phyloP scores from a whole-genome alignment of 1,140 invertebrate genomes.

The Pseudomyrmex cubaensis region DNA sequence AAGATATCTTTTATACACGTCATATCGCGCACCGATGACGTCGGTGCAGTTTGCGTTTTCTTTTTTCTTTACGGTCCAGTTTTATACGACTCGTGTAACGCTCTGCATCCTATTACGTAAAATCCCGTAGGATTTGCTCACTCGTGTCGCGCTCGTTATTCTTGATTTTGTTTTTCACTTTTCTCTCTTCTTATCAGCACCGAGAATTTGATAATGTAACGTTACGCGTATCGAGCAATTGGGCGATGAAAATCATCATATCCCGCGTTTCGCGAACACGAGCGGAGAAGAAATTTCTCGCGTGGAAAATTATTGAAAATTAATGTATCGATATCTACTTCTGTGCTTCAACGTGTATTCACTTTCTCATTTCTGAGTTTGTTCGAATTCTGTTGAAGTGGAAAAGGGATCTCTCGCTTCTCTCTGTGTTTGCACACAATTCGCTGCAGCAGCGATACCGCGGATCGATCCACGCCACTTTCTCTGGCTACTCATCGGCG shows the following conservation, averaged over 20 bases:
- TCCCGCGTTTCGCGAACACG: background rate
- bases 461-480: slow-evolving; percentile 65
- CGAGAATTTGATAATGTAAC: slow-evolving; percentile 8
- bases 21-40: slow-evolving; percentile 36
- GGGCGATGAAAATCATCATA: too few relatives aligned
- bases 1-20: slow-evolving; percentile 51
- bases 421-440: slow-evolving; percentile 10
- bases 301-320: background rate
- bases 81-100: background rate
- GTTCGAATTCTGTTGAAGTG: background rate
- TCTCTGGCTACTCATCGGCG: slow-evolving; percentile 40
- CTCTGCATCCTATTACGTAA: slow-evolving; percentile 36
- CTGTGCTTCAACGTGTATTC: background rate
- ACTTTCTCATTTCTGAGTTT: slow-evolving; percentile 12
- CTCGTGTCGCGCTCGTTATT: background rate
- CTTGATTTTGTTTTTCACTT: too few relatives aligned
- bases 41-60: slow-evolving; percentile 2
- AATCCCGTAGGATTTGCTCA: slow-evolving; percentile 33
- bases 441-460: slow-evolving; percentile 9
- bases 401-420: slow-evolving; percentile 11
- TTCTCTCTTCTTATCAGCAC: background rate
- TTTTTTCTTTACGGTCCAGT: slow-evolving; percentile 27
- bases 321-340: background rate
- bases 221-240: background rate
- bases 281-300: background rate